Evolutionary conservation across 2,888 invertebrate genomes (phyloP).

Genomic region (Ethmia dodecea): DNA sequence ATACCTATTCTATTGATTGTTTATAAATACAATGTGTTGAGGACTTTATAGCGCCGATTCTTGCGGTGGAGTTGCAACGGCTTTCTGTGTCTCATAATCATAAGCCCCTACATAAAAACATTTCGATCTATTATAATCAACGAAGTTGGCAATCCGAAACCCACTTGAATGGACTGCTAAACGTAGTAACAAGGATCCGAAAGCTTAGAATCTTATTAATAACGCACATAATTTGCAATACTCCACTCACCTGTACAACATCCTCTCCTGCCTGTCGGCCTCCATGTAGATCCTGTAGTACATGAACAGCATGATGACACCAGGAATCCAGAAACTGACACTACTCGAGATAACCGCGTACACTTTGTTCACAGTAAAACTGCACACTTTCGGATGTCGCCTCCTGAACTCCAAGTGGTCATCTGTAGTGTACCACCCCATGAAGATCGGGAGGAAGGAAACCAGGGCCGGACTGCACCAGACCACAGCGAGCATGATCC

Average conservation of each 20-base stretch:
- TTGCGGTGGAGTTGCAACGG: no score
- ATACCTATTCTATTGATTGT: no score
- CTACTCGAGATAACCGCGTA: slow-evolving; percentile 93
- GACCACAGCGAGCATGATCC: slow-evolving; percentile 90
- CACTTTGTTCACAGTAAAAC: slow-evolving; percentile 90
- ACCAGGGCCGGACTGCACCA: slow-evolving; percentile 96
- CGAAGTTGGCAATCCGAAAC: no score
- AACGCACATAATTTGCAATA: no score
- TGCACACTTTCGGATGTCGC: slow-evolving; percentile 84
- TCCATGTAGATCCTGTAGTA: slow-evolving; percentile 93
- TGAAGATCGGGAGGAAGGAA: slow-evolving; percentile 95
- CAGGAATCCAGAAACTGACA: slow-evolving; percentile 96
- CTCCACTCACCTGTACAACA: slow-evolving; percentile 87
- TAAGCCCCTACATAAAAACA: no score
- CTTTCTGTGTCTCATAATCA: no score
- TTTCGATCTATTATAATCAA: no score
- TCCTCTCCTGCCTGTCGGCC: slow-evolving; percentile 89
- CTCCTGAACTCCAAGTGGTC: slow-evolving; percentile 85
- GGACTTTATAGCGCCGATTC: no score
- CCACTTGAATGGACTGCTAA: no score
- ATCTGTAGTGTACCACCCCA: slow-evolving; percentile 95
- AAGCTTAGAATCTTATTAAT: no score
- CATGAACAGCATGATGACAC: slow-evolving; percentile 95
- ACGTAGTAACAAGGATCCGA: no score
- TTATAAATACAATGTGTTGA: no score